These are phyloP conservation scores for Boloria euphrosyne DNA, from an alignment of 2,888 invertebrate species.

Conservation along the genomic window DNA sequence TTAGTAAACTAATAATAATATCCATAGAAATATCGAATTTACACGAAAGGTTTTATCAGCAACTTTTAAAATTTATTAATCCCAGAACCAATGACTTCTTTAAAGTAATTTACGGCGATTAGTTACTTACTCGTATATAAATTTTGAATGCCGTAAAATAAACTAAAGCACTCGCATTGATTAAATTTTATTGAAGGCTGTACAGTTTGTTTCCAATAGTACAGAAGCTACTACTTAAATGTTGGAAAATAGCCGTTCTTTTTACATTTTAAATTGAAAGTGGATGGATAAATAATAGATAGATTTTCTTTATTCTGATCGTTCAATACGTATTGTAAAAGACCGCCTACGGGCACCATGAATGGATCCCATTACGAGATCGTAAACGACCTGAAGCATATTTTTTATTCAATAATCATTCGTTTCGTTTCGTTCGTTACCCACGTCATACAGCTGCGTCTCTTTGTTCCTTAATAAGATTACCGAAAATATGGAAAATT, in stretches of 20 bases:
- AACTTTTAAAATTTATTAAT: no score
- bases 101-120: no score
- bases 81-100: no score
- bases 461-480: constrained; percentile 28
- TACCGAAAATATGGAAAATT: constrained; percentile 12
- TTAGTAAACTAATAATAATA: no score
- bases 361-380: constrained; percentile 32
- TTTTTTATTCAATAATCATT: constrained; percentile 36
- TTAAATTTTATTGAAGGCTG: not conserved
- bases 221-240: not conserved
- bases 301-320: constrained; percentile 17
- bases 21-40: no score
- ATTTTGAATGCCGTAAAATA: no score
- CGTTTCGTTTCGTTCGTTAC: constrained; percentile 24
- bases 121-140: no score
- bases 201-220: not conserved
- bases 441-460: constrained; percentile 25
- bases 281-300: constrained; percentile 19
- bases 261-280: constrained; percentile 18
- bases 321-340: constrained; percentile 24
- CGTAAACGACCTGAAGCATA: constrained; percentile 29
- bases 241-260: constrained; percentile 7
- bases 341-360: constrained; percentile 28
- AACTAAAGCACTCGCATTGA: no score
- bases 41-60: no score